phyloP scores from a whole-genome alignment of 1,140 invertebrate genomes.

The Muscidifurax raptorellus region DNA sequence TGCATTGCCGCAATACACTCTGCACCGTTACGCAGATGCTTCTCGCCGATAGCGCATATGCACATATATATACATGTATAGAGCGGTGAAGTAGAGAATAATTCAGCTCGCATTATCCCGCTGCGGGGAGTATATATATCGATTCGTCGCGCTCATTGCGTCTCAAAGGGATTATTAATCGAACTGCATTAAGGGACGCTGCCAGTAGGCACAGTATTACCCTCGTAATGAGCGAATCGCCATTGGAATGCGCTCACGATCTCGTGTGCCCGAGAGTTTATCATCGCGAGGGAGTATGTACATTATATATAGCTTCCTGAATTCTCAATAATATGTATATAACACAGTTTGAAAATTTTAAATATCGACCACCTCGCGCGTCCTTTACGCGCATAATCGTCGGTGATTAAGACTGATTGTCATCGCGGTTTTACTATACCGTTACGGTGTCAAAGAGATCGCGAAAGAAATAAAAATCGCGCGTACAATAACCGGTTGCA shows the following conservation, averaged over 20 bases:
- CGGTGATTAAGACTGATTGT: no score
- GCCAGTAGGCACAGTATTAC: background rate
- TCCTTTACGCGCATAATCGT: no score
- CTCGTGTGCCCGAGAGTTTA: no score
- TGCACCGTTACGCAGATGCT: background rate
- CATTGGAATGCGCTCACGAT: background rate
- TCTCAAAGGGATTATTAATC: conserved; percentile 15
- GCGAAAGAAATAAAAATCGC: no score
- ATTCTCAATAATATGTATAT: no score
- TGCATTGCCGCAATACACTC: background rate
- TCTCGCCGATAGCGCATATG: background rate
- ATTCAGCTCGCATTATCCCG: background rate
- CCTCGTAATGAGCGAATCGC: conserved; percentile 9
- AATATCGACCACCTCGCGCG: no score
- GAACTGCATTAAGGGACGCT: background rate
- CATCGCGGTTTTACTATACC: no score
- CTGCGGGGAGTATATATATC: background rate
- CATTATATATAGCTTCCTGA: no score
- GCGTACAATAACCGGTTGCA: no score
- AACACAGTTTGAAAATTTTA: no score
- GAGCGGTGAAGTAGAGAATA: background rate
- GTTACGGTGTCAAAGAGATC: no score
- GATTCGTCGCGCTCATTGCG: conserved; percentile 13
- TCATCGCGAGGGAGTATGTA: no score
- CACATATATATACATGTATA: background rate